phyloP scores from a whole-genome alignment of 53 echinoderm and acorn worm genomes.

The Stichopus horrens region DNA sequence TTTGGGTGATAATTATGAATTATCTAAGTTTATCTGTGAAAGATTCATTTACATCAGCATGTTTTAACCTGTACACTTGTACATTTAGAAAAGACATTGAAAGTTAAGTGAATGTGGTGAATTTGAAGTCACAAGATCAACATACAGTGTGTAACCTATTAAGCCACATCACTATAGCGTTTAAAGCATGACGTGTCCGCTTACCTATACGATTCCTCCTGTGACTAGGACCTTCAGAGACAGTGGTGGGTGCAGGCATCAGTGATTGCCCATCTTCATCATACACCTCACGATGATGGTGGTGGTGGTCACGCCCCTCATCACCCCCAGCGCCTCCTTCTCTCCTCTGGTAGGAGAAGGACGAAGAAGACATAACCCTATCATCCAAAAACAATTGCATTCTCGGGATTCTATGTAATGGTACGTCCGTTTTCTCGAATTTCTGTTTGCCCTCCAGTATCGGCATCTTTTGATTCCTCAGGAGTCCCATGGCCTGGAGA shows the following conservation, averaged over 20 bases:
- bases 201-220: conserved; percentile 20
- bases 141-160: too few relatives aligned
- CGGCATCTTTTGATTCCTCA: conserved; percentile 80
- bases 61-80: too few relatives aligned
- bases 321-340: conserved; percentile 6
- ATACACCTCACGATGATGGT: not conserved
- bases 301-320: conserved; percentile 47
- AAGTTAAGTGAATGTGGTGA: too few relatives aligned
- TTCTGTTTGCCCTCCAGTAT: conserved; percentile 56
- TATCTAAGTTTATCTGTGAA: too few relatives aligned
- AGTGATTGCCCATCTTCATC: conserved; percentile 38
- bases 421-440: conserved; percentile 34
- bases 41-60: too few relatives aligned
- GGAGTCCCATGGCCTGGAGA: conserved; percentile 83
- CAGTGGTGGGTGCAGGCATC: conserved; percentile 37
- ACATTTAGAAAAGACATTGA: too few relatives aligned
- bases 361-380: conserved; percentile 65
- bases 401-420: conserved; percentile 25
- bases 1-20: too few relatives aligned
- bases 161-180: too few relatives aligned
- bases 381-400: conserved; percentile 75
- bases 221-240: conserved; percentile 47
- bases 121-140: too few relatives aligned
- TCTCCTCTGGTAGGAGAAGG: conserved; percentile 45
- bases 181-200: too few relatives aligned